Conservation (phyloP, 2,113 vertebrate genomes). For the Podarcis cretensis region DNA sequence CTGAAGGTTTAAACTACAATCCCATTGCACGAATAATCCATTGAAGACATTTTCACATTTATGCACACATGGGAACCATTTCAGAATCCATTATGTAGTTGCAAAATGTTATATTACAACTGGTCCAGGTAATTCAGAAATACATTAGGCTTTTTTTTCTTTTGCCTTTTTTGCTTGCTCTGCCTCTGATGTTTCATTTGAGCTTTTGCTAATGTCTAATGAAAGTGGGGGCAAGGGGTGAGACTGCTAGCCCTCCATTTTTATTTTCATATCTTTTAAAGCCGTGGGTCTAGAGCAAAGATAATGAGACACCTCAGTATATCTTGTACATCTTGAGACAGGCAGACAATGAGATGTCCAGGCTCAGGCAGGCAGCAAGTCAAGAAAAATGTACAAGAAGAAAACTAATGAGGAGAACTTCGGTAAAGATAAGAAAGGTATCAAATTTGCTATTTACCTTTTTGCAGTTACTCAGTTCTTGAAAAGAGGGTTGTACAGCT, state of each 20-base stretch:
- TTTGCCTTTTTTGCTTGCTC: not conserved
- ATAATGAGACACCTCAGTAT: slow-evolving; percentile 19
- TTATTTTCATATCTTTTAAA: not conserved
- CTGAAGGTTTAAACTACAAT: not conserved
- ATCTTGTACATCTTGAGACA: not conserved
- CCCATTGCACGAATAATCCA: not conserved
- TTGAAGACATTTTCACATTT: not conserved
- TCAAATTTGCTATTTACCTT: not conserved
- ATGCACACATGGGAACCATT: not conserved
- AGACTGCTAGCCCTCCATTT: not conserved
- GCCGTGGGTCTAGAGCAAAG: not conserved
- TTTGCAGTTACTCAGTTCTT: slow-evolving; percentile 19
- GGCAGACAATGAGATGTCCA: slow-evolving; percentile 23
- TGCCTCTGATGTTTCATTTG: not conserved
- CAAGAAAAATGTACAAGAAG: slow-evolving; percentile 6
- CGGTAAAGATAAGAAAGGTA: slow-evolving; percentile 21
- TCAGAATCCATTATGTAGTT: not conserved
- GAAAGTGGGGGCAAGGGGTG: not conserved
- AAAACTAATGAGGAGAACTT: slow-evolving; percentile 29
- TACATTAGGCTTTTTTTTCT: not conserved
- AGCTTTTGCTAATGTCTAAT: not conserved
- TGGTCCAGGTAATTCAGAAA: not conserved
- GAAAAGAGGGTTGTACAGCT: slow-evolving; percentile 12
- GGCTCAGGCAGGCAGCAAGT: slow-evolving; percentile 16
- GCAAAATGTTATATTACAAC: not conserved